Conservation (phyloP, 1,140 invertebrate genomes). For the Adoxophyes honmai region DNA sequence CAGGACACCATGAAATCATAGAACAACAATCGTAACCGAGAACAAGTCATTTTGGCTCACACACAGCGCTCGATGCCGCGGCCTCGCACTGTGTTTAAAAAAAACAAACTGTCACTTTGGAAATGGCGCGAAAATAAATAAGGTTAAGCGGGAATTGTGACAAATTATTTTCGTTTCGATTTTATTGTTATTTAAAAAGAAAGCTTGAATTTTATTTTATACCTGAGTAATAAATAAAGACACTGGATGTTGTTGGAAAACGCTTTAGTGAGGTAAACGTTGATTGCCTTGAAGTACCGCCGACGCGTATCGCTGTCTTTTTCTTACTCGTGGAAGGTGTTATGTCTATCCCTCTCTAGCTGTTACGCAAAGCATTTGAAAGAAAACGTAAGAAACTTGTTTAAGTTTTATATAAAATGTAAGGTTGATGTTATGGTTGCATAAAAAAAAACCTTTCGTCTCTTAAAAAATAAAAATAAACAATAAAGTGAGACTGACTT, state of each 20-base stretch:
- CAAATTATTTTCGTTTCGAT: too few relatives aligned
- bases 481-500: too few relatives aligned
- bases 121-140: background rate
- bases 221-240: conserved; percentile 6
- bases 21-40: background rate
- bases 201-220: background rate
- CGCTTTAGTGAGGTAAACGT: conserved; percentile 58
- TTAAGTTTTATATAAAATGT: conserved; percentile 32
- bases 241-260: conserved; percentile 54
- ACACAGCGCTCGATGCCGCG: background rate
- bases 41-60: background rate
- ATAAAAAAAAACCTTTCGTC: too few relatives aligned
- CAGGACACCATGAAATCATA: background rate
- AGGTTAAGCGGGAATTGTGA: background rate
- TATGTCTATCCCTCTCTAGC: conserved; percentile 37
- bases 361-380: conserved; percentile 55
- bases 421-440: background rate
- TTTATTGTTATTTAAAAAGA: too few relatives aligned
- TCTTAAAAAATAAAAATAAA: too few relatives aligned
- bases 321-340: conserved; percentile 23
- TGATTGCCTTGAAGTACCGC: conserved; percentile 61
- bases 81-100: background rate
- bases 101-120: background rate
- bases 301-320: conserved; percentile 28
- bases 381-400: conserved; percentile 53